Conservation (phyloP, 2,113 vertebrate genomes). For the Nothoprocta pentlandii region DNA sequence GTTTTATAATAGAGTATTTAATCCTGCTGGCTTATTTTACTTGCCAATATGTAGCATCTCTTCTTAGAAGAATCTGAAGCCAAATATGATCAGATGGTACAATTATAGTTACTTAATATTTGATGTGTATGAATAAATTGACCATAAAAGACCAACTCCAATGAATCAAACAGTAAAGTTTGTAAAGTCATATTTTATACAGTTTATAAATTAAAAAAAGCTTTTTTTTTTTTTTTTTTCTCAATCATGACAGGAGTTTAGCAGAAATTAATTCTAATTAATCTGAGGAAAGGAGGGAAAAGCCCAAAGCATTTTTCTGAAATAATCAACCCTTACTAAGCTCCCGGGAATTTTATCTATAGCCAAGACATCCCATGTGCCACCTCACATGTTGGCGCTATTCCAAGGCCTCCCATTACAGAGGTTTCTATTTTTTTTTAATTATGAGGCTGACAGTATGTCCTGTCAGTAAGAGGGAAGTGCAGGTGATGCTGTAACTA, state of each 20-base stretch:
- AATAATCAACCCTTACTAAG: too few species aligned
- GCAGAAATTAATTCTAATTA: not conserved
- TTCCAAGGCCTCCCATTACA: not conserved
- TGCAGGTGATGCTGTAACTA: not conserved
- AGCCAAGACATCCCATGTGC: not conserved
- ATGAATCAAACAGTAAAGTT: not conserved
- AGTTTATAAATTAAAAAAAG: not conserved
- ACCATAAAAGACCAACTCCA: not conserved
- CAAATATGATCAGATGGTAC: not conserved
- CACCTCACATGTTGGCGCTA: not conserved
- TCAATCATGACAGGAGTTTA: not conserved
- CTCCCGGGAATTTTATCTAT: not conserved
- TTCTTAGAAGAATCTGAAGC: not conserved
- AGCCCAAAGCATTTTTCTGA: not conserved
- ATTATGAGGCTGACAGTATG: not conserved
- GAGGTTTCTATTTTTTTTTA: not conserved
- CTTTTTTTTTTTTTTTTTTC: not conserved
- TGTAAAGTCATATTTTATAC: not conserved
- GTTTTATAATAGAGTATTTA: not conserved
- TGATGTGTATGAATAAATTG: not conserved
- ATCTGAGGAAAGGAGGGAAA: not conserved
- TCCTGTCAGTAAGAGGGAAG: not conserved
- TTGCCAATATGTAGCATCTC: not conserved
- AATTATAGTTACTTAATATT: not conserved
- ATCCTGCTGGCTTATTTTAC: not conserved